Percentiles rank a stretch among this genome's conserved stretches.
These are phyloP conservation scores for Atherix ibis DNA, from an alignment of 2,888 invertebrate species.

Conservation along the genomic window DNA sequence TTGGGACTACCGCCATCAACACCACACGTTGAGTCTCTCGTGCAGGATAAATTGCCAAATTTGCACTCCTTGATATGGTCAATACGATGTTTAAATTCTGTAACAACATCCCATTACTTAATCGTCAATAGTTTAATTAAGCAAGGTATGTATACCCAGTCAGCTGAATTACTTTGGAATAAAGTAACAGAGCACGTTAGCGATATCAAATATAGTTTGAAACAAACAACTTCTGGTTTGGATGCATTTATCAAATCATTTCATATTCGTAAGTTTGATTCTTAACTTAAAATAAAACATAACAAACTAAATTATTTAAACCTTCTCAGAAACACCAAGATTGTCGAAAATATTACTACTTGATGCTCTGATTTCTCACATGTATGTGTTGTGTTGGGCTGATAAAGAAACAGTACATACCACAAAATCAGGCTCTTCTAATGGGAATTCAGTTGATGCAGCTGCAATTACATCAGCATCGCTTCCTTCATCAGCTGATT, in stretches of 20 bases:
- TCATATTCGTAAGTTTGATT: conserved; percentile 19
- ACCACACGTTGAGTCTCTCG: conserved; percentile 66
- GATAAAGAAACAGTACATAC: conserved; percentile 25
- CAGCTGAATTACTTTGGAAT: conserved; percentile 32
- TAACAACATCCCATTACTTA: conserved; percentile 74
- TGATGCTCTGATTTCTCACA: conserved; percentile 28
- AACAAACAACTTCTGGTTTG: conserved; percentile 25
- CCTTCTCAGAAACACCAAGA: conserved; percentile 21
- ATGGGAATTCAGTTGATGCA: conserved; percentile 12
- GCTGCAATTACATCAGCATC: conserved; percentile 9
- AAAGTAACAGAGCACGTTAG: conserved; percentile 29
- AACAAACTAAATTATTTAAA: neutral
- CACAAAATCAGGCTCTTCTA: conserved; percentile 17
- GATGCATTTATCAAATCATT: conserved; percentile 27
- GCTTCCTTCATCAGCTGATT: conserved; percentile 11
- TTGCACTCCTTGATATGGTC: conserved; percentile 83
- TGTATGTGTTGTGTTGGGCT: conserved; percentile 29
- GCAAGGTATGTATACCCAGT: conserved; percentile 76
- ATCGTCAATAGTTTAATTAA: conserved; percentile 76
- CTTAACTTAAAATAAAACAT: neutral
- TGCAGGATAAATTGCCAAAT: conserved; percentile 52
- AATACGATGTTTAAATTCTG: conserved; percentile 63
- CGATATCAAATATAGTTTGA: conserved; percentile 27
- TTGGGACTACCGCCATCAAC: conserved; percentile 81
- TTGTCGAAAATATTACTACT: conserved; percentile 27